Evolutionary conservation across 2,888 invertebrate genomes (phyloP), one percentile per base, ranked within the genome.

Genomic region (Melanostoma scalare): DNA sequence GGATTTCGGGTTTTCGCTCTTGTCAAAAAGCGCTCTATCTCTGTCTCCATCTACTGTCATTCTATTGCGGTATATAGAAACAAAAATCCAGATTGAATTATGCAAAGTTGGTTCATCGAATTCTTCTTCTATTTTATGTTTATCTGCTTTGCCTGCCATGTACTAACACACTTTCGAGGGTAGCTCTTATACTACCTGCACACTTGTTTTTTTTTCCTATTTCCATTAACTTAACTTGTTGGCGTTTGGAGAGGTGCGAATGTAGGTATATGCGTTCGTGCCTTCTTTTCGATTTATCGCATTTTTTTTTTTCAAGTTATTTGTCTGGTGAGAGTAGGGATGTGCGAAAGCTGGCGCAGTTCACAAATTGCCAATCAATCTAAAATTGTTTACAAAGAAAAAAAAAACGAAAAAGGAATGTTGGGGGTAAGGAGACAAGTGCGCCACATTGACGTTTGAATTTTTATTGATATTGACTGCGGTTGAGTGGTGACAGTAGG

Each of bases 1-100:
- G 79, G 79, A 84, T 84, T 79, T 79, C 71, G 61, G 61, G 52
- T 78, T 68, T 78, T 79, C 73, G 82, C 78, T 78, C 73, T 74
- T 77, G 58, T 67, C 56, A 63, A 68, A n/a, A 31, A 40, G 8
- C 33, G n/a, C 40, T 6, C 40, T 55, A n/a, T 73, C 44, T 38
- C 50, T 50, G 71, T 38, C 48, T 44, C 52, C 69, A 82, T 69
- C 56, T 61, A 65, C 73, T 58, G 58, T 67, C 58, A 82, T 73
- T 63, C 53, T 36, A 75, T 69, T 84, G 69, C 74, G 60, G 76
- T 58, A 35, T 33, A 46, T 30, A 10, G n/a, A 40, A 40, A 60
- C 40, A 46, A 58, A 53, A 74, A 74, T 74, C 63, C 78, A 78
- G 61, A 74, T 78, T 84, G 67, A 74, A 74, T 84, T 78, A 78